These are phyloP conservation scores for Potamilus streckersoni DNA, from an alignment of 1,140 invertebrate genomes.

Conservation along the genomic window DNA sequence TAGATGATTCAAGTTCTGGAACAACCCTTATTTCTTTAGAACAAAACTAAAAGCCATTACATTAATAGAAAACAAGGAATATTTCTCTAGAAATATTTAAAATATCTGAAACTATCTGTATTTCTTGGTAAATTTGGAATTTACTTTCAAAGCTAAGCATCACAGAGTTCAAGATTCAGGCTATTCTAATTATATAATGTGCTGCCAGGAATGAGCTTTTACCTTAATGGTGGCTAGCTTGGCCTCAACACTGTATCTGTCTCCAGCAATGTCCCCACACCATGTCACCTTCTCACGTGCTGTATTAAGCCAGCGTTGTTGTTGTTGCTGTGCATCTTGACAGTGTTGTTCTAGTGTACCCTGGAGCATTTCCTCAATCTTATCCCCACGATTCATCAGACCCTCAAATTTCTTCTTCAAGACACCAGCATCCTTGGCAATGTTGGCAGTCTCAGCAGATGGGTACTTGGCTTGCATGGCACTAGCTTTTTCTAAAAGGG, in stretches of 20 bases:
- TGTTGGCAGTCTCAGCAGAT: constrained; percentile 57
- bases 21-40: too few species aligned
- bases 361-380: constrained; percentile 81
- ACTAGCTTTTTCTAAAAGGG: constrained; percentile 77
- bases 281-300: constrained; percentile 91
- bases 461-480: constrained; percentile 74
- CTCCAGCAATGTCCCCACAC: constrained; percentile 88
- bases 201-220: background rate
- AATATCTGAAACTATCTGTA: too few species aligned
- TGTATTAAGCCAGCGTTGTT: constrained; percentile 82
- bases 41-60: too few species aligned
- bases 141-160: too few species aligned
- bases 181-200: too few species aligned
- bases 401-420: constrained; percentile 77
- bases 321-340: constrained; percentile 83
- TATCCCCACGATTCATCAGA: constrained; percentile 69
- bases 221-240: constrained; percentile 79
- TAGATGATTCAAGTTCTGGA: too few species aligned
- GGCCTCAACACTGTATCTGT: constrained; percentile 92
- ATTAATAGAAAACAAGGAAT: too few species aligned
- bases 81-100: too few species aligned
- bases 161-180: too few species aligned
- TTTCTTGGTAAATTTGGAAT: too few species aligned
- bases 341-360: constrained; percentile 89
- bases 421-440: constrained; percentile 60